phyloP scores from a whole-genome alignment of 2,113 vertebrate genomes.

The Bathybates hornii region DNA sequence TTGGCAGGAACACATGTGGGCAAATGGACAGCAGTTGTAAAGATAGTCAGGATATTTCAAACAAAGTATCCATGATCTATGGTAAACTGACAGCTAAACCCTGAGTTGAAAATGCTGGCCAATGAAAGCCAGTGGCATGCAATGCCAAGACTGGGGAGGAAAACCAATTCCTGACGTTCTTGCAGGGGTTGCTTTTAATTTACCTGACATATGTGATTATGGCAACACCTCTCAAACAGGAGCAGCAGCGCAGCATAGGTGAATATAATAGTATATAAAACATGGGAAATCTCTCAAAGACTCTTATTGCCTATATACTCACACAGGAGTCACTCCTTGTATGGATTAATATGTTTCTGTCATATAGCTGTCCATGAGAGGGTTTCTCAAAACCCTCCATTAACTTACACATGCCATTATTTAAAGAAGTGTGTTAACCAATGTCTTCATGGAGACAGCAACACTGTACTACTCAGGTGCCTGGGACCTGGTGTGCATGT shows the following conservation, averaged over 20 bases:
- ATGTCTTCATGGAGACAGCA: background rate
- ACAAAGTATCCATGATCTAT: conserved; percentile 71
- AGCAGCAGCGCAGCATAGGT: background rate
- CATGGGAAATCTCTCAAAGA: background rate
- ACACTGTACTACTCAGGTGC: background rate
- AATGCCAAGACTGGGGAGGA: conserved; percentile 30
- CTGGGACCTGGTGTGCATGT: background rate
- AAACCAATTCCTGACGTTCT: conserved; percentile 1
- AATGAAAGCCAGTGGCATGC: conserved; percentile 13
- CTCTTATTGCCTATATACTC: background rate
- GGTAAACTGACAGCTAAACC: conserved; percentile 56
- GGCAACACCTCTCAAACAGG: background rate
- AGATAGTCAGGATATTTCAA: conserved; percentile 73
- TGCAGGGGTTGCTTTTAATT: background rate
- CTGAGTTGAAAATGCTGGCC: conserved; percentile 20
- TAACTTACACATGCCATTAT: background rate
- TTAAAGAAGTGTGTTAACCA: background rate
- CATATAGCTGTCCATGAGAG: background rate
- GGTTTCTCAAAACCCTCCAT: background rate
- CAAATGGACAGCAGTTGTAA: conserved; percentile 74
- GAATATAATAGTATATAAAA: background rate
- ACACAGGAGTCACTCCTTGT: background rate
- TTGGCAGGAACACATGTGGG: conserved; percentile 68
- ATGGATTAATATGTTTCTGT: background rate
- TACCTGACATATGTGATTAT: background rate